Evolutionary conservation across 1,140 invertebrate genomes (phyloP).

Genomic region (Panagrolaimus sp.): DNA sequence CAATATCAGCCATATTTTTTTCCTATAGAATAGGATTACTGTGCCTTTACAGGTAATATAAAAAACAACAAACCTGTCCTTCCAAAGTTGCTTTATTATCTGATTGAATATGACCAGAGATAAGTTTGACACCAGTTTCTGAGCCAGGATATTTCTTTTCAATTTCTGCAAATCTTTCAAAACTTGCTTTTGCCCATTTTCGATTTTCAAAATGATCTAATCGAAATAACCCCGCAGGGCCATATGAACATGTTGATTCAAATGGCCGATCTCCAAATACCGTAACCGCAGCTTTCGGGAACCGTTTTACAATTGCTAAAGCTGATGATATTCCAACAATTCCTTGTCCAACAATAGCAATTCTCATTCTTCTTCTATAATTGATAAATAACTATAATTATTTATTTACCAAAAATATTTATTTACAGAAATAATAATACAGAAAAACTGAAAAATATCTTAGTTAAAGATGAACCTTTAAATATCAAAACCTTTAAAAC

Average conservation of each 20-base stretch:
- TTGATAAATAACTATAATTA: no score
- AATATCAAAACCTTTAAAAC: no score
- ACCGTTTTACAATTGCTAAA: conserved; percentile 30
- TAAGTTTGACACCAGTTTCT: conserved; percentile 46
- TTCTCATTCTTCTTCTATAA: no score
- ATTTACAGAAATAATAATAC: no score
- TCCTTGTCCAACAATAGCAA: conserved; percentile 40
- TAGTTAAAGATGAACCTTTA: no score
- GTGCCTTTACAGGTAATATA: no score
- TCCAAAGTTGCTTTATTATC: conserved; percentile 40
- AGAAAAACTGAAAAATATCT: no score
- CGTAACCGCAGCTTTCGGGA: conserved; percentile 32
- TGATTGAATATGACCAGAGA: conserved; percentile 51
- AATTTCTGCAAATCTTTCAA: conserved; percentile 47
- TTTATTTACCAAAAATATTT: no score
- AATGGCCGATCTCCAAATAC: conserved; percentile 44
- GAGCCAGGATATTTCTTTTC: conserved; percentile 27
- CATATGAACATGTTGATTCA: conserved; percentile 49
- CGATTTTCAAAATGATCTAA: conserved; percentile 39
- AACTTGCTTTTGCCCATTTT: conserved; percentile 37
- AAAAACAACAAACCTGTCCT: conserved; percentile 29
- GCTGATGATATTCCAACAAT: conserved; percentile 33
- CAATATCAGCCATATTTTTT: conserved; percentile 37
- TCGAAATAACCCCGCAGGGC: conserved; percentile 53
- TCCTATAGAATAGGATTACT: conserved; percentile 26